phyloP scores from a whole-genome alignment of 1,140 invertebrate genomes.

The Octopus bimaculoides region DNA sequence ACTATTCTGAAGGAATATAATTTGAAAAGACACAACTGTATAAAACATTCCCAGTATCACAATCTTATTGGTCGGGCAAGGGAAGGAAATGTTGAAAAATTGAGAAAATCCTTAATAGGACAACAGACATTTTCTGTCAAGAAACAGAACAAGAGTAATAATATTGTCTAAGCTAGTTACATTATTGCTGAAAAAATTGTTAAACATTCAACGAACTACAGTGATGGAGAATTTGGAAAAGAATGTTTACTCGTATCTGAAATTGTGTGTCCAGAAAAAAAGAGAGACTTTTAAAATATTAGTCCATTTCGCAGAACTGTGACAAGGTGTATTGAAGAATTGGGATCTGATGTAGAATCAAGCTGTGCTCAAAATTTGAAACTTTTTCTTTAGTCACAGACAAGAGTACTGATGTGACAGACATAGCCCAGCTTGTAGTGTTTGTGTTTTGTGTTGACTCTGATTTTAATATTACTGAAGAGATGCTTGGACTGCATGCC shows the following conservation, averaged over 20 bases:
- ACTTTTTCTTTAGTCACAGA: not conserved
- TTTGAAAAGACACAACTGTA: not conserved
- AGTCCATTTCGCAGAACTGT: not conserved
- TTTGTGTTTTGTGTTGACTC: not conserved
- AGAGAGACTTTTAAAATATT: not conserved
- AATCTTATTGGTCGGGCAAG: not conserved
- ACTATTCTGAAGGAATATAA: not conserved
- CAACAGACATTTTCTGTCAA: not conserved
- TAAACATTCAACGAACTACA: not conserved
- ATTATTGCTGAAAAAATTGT: not conserved
- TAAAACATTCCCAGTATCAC: not conserved
- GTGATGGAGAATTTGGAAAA: conserved; percentile 5
- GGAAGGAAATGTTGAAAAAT: not conserved
- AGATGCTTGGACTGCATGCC: not conserved
- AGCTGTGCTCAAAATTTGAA: conserved; percentile 5
- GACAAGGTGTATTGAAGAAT: conserved; percentile 1
- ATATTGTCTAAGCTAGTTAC: not conserved
- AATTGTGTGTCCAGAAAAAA: not conserved
- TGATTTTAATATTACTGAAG: not conserved
- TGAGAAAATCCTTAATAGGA: conserved; percentile 1
- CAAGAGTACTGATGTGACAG: not conserved
- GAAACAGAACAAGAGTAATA: not conserved
- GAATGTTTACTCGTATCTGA: conserved; percentile 2
- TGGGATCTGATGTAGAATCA: not conserved
- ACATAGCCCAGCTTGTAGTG: not conserved